Evolutionary conservation across 2,113 vertebrate species (phyloP).

Genomic region (Alethe castanea): DNA sequence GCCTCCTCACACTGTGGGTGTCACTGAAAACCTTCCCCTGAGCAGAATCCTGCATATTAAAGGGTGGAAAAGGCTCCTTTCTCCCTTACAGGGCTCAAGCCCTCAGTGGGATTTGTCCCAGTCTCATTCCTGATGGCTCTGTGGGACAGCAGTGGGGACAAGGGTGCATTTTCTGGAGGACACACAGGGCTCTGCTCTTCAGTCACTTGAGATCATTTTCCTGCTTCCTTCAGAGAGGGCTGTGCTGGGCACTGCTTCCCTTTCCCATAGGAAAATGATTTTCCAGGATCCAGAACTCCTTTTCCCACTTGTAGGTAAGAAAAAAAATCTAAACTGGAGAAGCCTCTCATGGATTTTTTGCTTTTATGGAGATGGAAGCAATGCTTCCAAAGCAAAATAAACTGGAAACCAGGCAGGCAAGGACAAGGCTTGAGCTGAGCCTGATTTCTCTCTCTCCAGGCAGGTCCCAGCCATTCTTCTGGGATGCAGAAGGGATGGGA

Average conservation of each 20-base stretch:
- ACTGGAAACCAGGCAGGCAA: neutral
- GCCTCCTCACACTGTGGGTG: fast-evolving
- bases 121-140: neutral
- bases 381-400: neutral
- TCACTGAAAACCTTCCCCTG: neutral
- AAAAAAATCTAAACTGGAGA: neutral
- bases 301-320: fast-evolving
- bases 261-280: neutral
- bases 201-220: neutral
- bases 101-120: neutral
- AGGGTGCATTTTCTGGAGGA: neutral
- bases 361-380: neutral
- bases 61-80: neutral
- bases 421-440: neutral
- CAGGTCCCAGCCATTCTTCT: neutral
- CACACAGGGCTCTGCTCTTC: neutral
- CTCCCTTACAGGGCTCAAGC: no score
- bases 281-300: neutral
- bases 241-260: neutral
- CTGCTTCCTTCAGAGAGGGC: neutral
- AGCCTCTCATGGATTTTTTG: neutral
- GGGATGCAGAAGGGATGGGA: neutral
- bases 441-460: neutral
- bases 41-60: fast-evolving
- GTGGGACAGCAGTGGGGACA: fast-evolving